Evolutionary conservation across 2,113 vertebrate species (phyloP).

Genomic region (Lagenorhynchus albirostris): DNA sequence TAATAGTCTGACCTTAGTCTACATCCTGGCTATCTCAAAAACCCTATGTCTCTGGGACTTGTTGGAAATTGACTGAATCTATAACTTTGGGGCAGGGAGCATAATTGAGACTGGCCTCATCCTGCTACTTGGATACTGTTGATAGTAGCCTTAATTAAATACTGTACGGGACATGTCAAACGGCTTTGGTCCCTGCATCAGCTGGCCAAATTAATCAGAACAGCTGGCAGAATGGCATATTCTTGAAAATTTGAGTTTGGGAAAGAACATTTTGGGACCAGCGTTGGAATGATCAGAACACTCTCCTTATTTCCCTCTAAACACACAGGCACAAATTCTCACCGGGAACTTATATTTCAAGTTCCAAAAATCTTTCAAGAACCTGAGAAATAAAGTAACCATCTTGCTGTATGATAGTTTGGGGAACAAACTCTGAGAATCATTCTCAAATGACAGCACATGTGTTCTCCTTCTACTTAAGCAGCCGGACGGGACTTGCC

Average conservation of each 20-base stretch:
- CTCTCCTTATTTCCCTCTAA: not conserved
- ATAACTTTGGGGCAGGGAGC: not conserved
- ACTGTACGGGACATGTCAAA: not conserved
- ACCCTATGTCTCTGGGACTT: not conserved
- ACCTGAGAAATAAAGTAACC: not conserved
- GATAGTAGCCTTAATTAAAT: not conserved
- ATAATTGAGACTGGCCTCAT: not conserved
- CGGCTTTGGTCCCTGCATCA: not conserved
- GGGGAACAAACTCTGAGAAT: not conserved
- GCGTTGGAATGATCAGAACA: too few relatives aligned
- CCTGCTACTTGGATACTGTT: not conserved
- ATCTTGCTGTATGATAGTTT: accelerated
- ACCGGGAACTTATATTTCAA: not conserved
- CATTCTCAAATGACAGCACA: not conserved
- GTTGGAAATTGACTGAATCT: not conserved
- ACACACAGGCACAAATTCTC: not conserved
- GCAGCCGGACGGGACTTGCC: not conserved
- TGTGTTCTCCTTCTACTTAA: not conserved
- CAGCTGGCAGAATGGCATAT: not conserved
- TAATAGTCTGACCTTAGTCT: not conserved
- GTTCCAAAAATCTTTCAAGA: not conserved
- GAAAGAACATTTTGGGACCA: not conserved
- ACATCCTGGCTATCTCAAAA: not conserved
- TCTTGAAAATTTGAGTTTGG: not conserved
- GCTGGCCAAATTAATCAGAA: not conserved